Evolutionary conservation across 2,113 vertebrate species (phyloP).

Genomic region (Percopsis transmontana): DNA sequence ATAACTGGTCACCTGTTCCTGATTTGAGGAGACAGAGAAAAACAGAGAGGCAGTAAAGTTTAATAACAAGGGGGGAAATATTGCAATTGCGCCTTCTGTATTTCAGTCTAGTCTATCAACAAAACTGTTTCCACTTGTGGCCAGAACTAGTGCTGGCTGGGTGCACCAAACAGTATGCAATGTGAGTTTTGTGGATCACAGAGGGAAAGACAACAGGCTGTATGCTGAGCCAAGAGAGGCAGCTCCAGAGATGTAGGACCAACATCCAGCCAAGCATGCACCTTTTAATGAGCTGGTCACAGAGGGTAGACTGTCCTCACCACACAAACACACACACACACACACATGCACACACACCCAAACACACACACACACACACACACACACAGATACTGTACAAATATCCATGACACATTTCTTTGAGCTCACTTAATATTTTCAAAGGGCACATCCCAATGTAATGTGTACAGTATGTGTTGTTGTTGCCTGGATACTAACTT

Average conservation of each 20-base stretch:
- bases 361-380: conserved; percentile 25
- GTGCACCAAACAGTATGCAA: no score
- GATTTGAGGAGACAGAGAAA: conserved; percentile 29
- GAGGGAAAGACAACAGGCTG: conserved; percentile 9
- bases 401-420: conserved; percentile 47
- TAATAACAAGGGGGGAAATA: not conserved
- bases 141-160: no score
- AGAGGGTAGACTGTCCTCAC: conserved; percentile 61
- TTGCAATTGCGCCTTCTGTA: not conserved
- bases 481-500: conserved; percentile 56
- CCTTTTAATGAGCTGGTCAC: conserved; percentile 74
- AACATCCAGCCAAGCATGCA: conserved; percentile 60
- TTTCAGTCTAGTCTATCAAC: no score
- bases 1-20: conserved; percentile 83
- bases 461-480: conserved; percentile 27
- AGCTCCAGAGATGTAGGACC: conserved; percentile 47
- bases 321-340: conserved; percentile 16
- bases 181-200: not conserved
- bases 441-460: conserved; percentile 30
- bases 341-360: not conserved
- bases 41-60: not conserved
- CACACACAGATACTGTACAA: conserved; percentile 30
- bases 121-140: no score
- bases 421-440: conserved; percentile 36
- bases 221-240: conserved; percentile 40